A percentile compares a stretch with the other conserved stretches of the same genome.
phyloP scores from a whole-genome alignment of 2,113 vertebrate species.

The Acinonyx jubatus region DNA sequence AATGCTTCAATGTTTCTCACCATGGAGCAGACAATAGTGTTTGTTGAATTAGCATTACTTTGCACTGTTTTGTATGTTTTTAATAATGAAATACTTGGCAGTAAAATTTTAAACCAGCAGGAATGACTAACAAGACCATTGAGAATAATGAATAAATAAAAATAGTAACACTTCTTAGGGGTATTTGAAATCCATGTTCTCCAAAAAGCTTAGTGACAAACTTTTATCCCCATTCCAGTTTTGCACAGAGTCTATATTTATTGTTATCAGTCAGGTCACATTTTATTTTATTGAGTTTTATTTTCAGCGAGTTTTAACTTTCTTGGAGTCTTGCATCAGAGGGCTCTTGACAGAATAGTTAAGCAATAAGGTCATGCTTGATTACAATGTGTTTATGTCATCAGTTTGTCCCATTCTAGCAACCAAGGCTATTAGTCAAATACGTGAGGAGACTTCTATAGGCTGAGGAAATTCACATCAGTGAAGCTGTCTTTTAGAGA shows the following conservation, averaged over 20 bases:
- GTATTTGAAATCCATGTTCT: not conserved
- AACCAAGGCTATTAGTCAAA: not conserved
- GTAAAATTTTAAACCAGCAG: not conserved
- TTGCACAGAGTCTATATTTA: not conserved
- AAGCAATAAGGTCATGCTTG: not conserved
- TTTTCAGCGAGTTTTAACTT: constrained; percentile 46
- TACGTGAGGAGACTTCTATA: not conserved
- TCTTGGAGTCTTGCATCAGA: not conserved
- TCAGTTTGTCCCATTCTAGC: constrained; percentile 19
- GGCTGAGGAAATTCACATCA: not conserved
- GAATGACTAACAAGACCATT: not conserved
- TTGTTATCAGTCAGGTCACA: not conserved
- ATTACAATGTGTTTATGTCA: constrained; percentile 2
- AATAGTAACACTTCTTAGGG: not conserved
- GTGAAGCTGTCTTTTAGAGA: not conserved
- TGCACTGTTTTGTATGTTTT: not conserved
- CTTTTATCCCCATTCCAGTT: not conserved
- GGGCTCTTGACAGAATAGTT: not conserved
- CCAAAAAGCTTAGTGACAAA: not conserved
- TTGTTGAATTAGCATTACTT: not conserved
- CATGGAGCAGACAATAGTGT: not conserved
- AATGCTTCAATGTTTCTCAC: not conserved
- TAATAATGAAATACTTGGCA: not conserved
- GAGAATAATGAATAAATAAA: constrained; percentile 30
- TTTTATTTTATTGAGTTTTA: constrained; percentile 38